Evolutionary conservation across 2,113 vertebrate species (phyloP).

Genomic region (Perca schrenkii): DNA sequence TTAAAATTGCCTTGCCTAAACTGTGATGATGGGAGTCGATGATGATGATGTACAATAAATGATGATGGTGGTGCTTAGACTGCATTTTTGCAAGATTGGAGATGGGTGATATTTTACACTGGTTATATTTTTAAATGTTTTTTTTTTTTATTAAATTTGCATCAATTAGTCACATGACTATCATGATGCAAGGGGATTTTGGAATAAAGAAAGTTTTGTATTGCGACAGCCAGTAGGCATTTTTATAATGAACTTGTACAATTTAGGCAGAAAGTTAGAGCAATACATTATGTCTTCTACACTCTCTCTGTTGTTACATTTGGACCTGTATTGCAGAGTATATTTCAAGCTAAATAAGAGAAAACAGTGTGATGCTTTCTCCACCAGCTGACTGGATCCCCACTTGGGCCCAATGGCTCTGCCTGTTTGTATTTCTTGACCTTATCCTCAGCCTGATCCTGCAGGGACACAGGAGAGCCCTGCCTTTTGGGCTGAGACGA

Average conservation of each 20-base stretch:
- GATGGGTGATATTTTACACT: neutral
- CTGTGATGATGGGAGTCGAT: neutral
- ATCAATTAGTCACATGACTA: neutral
- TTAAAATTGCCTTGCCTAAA: too few relatives aligned
- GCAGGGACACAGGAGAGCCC: slow-evolving; percentile 16
- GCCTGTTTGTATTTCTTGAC: slow-evolving; percentile 32
- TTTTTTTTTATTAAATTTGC: neutral
- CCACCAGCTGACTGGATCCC: neutral
- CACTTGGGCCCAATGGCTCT: slow-evolving; percentile 1
- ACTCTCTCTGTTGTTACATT: neutral
- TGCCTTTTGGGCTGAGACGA: slow-evolving; percentile 26
- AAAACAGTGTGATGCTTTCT: slow-evolving; percentile 17
- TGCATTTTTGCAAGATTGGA: neutral
- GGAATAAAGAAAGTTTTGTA: neutral
- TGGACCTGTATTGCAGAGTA: neutral
- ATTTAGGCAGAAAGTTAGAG: too few relatives aligned
- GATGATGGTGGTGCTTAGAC: neutral
- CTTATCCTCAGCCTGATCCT: slow-evolving; percentile 32
- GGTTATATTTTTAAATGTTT: neutral
- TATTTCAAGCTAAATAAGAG: neutral
- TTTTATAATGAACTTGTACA: neutral
- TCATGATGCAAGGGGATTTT: neutral
- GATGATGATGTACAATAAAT: neutral
- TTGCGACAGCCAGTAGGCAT: neutral
- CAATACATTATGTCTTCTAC: too few relatives aligned